Conservation (phyloP, 2,113 vertebrate genomes). For the Maccullochella peelii region DNA sequence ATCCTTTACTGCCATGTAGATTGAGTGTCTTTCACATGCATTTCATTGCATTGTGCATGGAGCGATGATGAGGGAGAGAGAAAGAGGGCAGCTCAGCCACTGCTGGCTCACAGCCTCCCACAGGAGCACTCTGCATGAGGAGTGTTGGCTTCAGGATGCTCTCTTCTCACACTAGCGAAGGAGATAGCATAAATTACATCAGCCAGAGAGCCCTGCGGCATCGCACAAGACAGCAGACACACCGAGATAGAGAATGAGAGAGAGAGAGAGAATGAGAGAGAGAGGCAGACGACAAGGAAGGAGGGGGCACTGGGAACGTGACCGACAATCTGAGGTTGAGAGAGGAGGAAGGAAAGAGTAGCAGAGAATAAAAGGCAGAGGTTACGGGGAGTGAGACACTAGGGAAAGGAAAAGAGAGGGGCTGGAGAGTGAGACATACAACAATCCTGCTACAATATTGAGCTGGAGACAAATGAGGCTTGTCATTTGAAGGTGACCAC, state of each 20-base stretch:
- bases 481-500: slow-evolving; percentile 75
- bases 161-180: slow-evolving; percentile 60
- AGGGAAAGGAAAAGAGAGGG: slow-evolving; percentile 7
- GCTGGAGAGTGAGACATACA: slow-evolving; percentile 7
- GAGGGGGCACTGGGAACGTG: slow-evolving; percentile 37
- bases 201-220: slow-evolving; percentile 70
- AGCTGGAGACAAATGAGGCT: slow-evolving; percentile 53
- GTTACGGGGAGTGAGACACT: slow-evolving; percentile 24
- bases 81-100: slow-evolving; percentile 31
- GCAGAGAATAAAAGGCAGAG: slow-evolving; percentile 36
- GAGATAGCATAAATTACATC: slow-evolving; percentile 78
- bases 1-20: slow-evolving; percentile 2
- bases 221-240: slow-evolving; percentile 53
- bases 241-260: slow-evolving; percentile 24
- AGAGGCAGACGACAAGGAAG: background rate
- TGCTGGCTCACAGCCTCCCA: slow-evolving; percentile 67
- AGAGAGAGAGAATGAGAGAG: background rate
- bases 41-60: slow-evolving; percentile 33
- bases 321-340: slow-evolving; percentile 54
- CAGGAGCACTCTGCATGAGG: slow-evolving; percentile 75
- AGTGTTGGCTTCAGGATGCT: slow-evolving; percentile 62
- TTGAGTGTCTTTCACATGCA: slow-evolving; percentile 19
- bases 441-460: slow-evolving; percentile 38
- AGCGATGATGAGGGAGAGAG: slow-evolving; percentile 21
- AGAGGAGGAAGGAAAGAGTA: slow-evolving; percentile 25